Conservation (phyloP, 2,888 invertebrate species). For the Agonum fuliginosum region DNA sequence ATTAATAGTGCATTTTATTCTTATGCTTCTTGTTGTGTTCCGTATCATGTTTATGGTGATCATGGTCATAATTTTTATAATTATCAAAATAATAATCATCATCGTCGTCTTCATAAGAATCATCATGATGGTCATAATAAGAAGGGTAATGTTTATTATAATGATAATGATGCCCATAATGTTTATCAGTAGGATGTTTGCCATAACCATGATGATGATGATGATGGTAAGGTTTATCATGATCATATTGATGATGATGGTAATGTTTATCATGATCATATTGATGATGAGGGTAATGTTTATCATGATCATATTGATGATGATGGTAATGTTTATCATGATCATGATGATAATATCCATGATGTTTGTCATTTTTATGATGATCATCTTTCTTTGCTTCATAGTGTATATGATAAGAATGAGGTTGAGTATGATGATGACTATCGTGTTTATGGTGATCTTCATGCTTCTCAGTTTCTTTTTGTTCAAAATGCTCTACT, state of each 20-base stretch:
- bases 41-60: background rate
- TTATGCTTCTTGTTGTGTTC: background rate
- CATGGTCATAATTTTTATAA: background rate
- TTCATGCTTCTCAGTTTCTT: background rate
- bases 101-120: background rate
- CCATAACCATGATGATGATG: background rate
- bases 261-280: background rate
- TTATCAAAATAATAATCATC: background rate
- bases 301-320: background rate
- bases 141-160: background rate
- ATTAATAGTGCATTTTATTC: too few relatives aligned
- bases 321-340: background rate
- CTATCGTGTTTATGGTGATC: too few relatives aligned
- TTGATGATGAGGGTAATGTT: background rate
- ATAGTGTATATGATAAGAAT: conserved; percentile 3
- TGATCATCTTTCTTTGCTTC: background rate
- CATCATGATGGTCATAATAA: conserved; percentile 10
- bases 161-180: background rate
- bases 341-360: background rate
- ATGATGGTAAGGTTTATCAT: background rate
- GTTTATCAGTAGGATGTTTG: background rate
- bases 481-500: background rate
- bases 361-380: background rate
- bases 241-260: too few relatives aligned
- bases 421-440: conserved; percentile 1